Conservation (phyloP, 2,888 invertebrate genomes). For the Silvanus unidentatus region DNA sequence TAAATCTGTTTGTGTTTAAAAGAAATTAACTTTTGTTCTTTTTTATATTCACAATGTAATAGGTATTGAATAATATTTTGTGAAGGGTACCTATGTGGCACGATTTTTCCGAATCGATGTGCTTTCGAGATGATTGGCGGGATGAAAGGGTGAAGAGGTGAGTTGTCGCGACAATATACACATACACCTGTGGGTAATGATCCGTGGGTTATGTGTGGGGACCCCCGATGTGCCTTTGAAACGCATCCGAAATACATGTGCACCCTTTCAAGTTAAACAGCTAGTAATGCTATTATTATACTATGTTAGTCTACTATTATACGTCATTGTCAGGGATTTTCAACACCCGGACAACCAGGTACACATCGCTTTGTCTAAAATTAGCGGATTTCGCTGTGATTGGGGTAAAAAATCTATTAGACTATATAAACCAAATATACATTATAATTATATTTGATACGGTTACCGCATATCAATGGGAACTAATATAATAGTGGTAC, state of each 20-base stretch:
- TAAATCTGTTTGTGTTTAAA: no score
- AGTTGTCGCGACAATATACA: constrained; percentile 28
- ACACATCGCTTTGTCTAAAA: constrained; percentile 23
- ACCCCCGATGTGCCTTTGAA: constrained; percentile 38
- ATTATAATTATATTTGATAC: constrained; percentile 34
- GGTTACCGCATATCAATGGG: constrained; percentile 8
- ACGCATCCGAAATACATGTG: constrained; percentile 29
- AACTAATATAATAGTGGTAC: constrained; percentile 7
- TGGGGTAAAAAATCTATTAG: constrained; percentile 28
- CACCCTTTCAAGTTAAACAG: constrained; percentile 34
- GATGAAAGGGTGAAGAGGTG: constrained; percentile 16
- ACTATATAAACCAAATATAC: no score
- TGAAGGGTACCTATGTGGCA: no score
- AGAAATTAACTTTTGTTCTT: no score
- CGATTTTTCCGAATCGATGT: no score
- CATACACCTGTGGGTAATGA: constrained; percentile 45
- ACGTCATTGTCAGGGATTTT: constrained; percentile 33
- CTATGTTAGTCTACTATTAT: constrained; percentile 31
- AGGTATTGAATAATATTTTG: no score
- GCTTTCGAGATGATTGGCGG: no score
- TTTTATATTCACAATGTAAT: no score
- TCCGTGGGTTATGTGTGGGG: constrained; percentile 40
- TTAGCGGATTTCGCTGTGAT: constrained; percentile 28
- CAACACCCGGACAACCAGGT: constrained; percentile 22
- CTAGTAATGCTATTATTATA: constrained; percentile 33